phyloP scores from a whole-genome alignment of 2,888 invertebrate genomes.

The Strigamia crassipes region DNA sequence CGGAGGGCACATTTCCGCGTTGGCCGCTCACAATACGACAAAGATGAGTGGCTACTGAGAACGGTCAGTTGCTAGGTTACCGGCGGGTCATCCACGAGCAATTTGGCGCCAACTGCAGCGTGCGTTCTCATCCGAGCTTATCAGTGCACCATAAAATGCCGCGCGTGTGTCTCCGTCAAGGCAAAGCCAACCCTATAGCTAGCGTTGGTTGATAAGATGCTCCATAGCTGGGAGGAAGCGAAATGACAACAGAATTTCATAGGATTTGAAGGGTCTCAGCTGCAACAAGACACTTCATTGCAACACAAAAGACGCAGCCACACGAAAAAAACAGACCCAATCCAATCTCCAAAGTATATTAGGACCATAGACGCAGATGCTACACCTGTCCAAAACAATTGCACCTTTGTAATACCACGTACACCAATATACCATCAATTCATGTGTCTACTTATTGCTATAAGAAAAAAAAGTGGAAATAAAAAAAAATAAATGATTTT shows the following conservation, averaged over 20 bases:
- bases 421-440: not conserved
- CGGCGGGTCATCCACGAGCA: slow-evolving; percentile 41
- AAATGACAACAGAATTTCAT: slow-evolving; percentile 30
- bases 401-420: not conserved
- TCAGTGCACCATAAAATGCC: slow-evolving; percentile 37
- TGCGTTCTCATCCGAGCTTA: slow-evolving; percentile 29
- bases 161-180: not conserved
- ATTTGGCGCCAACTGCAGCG: slow-evolving; percentile 43
- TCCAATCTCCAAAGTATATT: slow-evolving; percentile 29
- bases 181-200: not conserved
- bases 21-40: not conserved
- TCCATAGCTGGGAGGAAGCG: slow-evolving; percentile 10
- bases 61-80: slow-evolving; percentile 45
- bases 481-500: not conserved
- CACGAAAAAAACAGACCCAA: slow-evolving; percentile 18
- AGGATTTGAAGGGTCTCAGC: slow-evolving; percentile 30
- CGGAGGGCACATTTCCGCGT: slow-evolving; percentile 1
- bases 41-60: slow-evolving; percentile 35
- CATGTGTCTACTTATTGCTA: not conserved
- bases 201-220: not conserved
- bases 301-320: slow-evolving; percentile 17
- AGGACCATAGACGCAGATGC: slow-evolving; percentile 26
- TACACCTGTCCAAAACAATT: slow-evolving; percentile 23
- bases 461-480: not conserved
- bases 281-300: slow-evolving; percentile 30